phyloP scores from a whole-genome alignment of 2,113 vertebrate genomes.

The Scomber colias region DNA sequence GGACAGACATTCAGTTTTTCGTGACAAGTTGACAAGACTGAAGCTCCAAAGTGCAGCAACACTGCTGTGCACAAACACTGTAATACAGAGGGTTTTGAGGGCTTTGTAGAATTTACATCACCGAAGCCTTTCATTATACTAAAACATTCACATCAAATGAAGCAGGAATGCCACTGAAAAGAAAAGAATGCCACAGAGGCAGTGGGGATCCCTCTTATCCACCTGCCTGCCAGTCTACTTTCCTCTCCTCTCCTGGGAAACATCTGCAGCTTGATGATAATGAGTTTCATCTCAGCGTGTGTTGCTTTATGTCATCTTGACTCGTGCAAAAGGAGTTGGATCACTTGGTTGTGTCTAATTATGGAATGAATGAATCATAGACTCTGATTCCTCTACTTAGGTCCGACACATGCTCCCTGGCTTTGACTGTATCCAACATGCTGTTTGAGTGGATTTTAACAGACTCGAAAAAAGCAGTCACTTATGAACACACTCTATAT shows the following conservation, averaged over 20 bases:
- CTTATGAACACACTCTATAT: background rate
- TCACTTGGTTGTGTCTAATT: conserved; percentile 62
- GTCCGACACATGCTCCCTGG: conserved; percentile 26
- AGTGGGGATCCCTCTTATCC: conserved; percentile 53
- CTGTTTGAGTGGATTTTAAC: conserved; percentile 27
- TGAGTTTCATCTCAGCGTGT: conserved; percentile 63
- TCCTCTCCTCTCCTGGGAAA: conserved; percentile 54
- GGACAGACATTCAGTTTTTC: conserved; percentile 33
- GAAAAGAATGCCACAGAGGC: conserved; percentile 44
- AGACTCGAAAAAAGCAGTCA: background rate
- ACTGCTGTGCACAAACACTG: background rate
- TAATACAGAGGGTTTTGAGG: conserved; percentile 17
- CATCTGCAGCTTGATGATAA: conserved; percentile 73
- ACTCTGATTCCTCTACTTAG: conserved; percentile 33
- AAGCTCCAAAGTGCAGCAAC: background rate
- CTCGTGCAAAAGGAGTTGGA: conserved; percentile 39
- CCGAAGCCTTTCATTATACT: conserved; percentile 13
- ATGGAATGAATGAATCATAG: conserved; percentile 53
- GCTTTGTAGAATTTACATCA: conserved; percentile 19
- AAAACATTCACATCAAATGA: conserved; percentile 50
- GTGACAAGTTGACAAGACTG: conserved; percentile 30
- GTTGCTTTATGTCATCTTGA: conserved; percentile 46
- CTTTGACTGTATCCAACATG: conserved; percentile 38
- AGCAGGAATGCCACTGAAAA: conserved; percentile 41
- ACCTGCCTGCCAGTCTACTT: conserved; percentile 45